A percentile compares a stretch with the other conserved stretches of the same genome.
Conservation (phyloP, 2,888 invertebrate genomes). For the Cantharis flavilabris region DNA sequence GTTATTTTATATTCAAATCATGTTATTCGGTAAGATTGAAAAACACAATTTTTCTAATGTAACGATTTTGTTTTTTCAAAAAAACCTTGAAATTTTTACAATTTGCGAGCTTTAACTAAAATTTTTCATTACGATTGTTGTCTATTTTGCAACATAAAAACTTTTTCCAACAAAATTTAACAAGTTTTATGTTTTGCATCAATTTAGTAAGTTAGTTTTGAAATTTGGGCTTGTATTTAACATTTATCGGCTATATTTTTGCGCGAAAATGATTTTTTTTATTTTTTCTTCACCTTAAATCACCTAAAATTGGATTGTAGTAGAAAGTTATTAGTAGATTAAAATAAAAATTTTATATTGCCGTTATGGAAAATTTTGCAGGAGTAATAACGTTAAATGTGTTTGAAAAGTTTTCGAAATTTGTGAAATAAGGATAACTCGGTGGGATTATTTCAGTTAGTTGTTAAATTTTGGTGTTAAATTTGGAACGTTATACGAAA, state of each 20-base stretch:
- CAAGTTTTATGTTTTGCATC: background rate
- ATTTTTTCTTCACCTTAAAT: background rate
- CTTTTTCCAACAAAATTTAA: background rate
- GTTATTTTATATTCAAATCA: background rate
- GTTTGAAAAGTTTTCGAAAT: background rate
- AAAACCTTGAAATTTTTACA: background rate
- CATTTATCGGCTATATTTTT: background rate
- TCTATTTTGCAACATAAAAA: background rate
- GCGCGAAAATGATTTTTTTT: background rate
- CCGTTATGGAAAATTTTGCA: background rate
- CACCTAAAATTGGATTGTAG: background rate
- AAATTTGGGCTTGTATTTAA: background rate
- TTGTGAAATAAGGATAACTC: background rate
- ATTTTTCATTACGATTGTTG: background rate
- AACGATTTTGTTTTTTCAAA: background rate
- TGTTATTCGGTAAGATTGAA: background rate
- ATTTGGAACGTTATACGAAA: background rate
- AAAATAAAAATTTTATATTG: background rate
- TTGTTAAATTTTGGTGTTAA: background rate
- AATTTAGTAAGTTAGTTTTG: background rate
- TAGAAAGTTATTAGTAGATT: background rate
- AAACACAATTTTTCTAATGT: background rate
- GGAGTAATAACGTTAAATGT: background rate
- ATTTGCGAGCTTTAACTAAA: background rate
- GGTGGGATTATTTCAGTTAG: background rate